A percentile compares a stretch with the other conserved stretches of the same genome.
phyloP scores from a whole-genome alignment of 1,140 invertebrate genomes.

The Anoplolepis gracilipes region DNA sequence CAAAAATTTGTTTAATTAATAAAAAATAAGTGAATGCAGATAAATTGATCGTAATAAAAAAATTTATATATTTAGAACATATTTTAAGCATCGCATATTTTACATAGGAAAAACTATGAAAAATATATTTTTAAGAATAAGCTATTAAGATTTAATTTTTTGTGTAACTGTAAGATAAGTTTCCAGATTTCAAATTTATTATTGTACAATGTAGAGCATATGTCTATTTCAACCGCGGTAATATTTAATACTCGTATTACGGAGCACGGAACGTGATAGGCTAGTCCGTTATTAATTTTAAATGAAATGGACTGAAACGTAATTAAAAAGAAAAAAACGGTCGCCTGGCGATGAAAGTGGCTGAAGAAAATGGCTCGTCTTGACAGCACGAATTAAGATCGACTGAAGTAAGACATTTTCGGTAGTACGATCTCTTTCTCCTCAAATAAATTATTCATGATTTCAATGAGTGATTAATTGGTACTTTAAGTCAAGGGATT shows the following conservation, averaged over 20 bases:
- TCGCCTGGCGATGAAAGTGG: slow-evolving; percentile 70
- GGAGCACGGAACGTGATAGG: slow-evolving; percentile 48
- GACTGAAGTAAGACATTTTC: slow-evolving; percentile 69
- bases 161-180: not conserved
- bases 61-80: not conserved
- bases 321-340: slow-evolving; percentile 63
- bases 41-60: not conserved
- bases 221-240: slow-evolving; percentile 46
- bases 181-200: slow-evolving; percentile 31
- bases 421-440: slow-evolving; percentile 52
- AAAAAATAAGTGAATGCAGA: not conserved
- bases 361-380: slow-evolving; percentile 69
- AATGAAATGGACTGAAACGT: slow-evolving; percentile 71
- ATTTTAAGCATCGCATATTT: not conserved
- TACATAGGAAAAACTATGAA: not conserved
- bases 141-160: slow-evolving; percentile 24
- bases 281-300: slow-evolving; percentile 68
- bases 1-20: not conserved
- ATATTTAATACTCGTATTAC: slow-evolving; percentile 57
- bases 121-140: not conserved
- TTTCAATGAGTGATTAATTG: slow-evolving; percentile 74
- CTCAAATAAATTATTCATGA: slow-evolving; percentile 71
- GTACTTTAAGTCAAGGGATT: slow-evolving; percentile 67
- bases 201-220: slow-evolving; percentile 11
- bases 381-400: slow-evolving; percentile 72